Percentiles rank a stretch among this genome's conserved stretches.
phyloP scores from a whole-genome alignment of 2,797 vertebrate species.

The Anniella stebbinsi region DNA sequence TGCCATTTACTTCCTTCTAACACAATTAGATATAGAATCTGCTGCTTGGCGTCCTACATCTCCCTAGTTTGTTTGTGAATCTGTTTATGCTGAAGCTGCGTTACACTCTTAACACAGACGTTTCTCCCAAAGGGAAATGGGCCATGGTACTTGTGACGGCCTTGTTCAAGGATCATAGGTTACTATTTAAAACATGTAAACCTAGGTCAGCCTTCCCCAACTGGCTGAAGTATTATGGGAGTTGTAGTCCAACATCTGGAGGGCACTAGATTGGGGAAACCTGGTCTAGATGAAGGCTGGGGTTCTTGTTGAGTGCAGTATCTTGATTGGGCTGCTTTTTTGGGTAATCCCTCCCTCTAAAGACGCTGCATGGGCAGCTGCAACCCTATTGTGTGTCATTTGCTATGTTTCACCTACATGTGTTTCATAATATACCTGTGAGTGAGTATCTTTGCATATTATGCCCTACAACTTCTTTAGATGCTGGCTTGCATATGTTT shows the following conservation, averaged over 20 bases:
- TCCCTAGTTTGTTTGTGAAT: constrained; percentile 23
- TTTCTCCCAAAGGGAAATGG: constrained; percentile 1
- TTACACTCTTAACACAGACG: not conserved
- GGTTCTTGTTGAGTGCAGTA: not conserved
- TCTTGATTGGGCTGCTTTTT: not conserved
- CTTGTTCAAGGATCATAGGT: not conserved
- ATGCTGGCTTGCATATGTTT: not conserved
- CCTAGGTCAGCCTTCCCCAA: too few species aligned
- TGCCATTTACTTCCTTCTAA: constrained; percentile 2
- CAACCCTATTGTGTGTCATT: rapidly evolving
- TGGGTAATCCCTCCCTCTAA: not conserved
- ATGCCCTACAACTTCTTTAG: not conserved
- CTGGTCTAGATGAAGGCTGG: not conserved
- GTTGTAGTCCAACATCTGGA: too few species aligned
- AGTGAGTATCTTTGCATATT: not conserved
- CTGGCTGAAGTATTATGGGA: too few species aligned
- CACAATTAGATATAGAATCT: constrained; percentile 9
- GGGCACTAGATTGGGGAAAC: not conserved
- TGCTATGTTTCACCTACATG: not conserved
- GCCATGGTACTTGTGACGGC: not conserved
- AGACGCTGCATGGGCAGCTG: not conserved
- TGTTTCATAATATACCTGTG: not conserved
- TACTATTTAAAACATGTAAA: constrained; percentile 4
- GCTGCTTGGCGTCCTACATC: constrained; percentile 18
- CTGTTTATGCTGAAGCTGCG: not conserved